Evolutionary conservation across 2,888 invertebrate genomes (phyloP).

Genomic region (Liposcelis brunnea): DNA sequence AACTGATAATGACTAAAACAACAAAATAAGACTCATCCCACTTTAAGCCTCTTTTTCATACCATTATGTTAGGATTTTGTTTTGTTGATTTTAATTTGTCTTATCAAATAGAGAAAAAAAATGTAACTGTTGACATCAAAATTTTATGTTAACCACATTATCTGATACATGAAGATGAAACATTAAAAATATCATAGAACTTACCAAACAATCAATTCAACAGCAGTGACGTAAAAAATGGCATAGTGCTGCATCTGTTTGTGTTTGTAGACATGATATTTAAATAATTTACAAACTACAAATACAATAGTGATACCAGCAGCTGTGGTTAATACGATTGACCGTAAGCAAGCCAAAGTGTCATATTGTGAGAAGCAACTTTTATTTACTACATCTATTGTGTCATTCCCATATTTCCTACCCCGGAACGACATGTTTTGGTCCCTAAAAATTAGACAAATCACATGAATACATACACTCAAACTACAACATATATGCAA

Average conservation of each 20-base stretch:
- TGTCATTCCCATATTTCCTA: constrained; percentile 24
- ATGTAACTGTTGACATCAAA: too few relatives aligned
- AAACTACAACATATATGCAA: too few relatives aligned
- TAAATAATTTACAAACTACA: constrained; percentile 25
- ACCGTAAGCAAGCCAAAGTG: constrained; percentile 29
- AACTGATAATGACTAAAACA: background rate
- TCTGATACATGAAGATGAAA: too few relatives aligned
- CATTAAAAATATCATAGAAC: constrained; percentile 14
- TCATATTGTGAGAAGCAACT: constrained; percentile 29
- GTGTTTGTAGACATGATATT: constrained; percentile 29
- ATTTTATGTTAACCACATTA: too few relatives aligned
- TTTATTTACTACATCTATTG: constrained; percentile 27
- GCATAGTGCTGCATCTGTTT: constrained; percentile 31
- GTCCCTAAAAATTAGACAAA: too few relatives aligned
- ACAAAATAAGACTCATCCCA: background rate
- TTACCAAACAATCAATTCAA: constrained; percentile 31
- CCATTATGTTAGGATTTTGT: background rate
- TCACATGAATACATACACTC: too few relatives aligned
- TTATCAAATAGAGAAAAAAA: too few relatives aligned
- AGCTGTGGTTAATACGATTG: constrained; percentile 26
- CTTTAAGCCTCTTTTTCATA: background rate
- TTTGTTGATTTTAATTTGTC: too few relatives aligned
- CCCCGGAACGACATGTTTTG: constrained; percentile 17
- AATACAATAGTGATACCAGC: constrained; percentile 26
- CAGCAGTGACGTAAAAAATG: constrained; percentile 31